Evolutionary conservation across 37 sponge, comb jelly and placozoan species (phyloP), one percentile per base, ranked within the genome.

Genomic region (Chondrilla cf. caribensis): DNA sequence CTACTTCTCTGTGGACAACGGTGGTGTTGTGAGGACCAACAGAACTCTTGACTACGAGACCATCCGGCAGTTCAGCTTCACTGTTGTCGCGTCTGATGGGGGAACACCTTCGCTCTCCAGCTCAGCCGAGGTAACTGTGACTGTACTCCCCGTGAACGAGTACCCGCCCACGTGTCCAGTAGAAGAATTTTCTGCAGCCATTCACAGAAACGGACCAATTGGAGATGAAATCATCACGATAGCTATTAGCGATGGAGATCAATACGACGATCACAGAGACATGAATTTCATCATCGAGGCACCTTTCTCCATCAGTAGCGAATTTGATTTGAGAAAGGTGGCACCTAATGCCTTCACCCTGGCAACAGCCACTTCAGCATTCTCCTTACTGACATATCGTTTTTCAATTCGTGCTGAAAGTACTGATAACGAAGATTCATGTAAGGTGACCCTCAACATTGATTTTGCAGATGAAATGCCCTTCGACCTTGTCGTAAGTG

Each of bases 1-100:
- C n/a, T 73, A 73, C 42, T 73, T 38, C 44, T 22, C 1, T 40
- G 25, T 73, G 21, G 64, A 62, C 64, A 40, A 22, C 8, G 5
- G 0, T 73, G 76, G 76, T 17, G 41, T 73, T 15, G 76, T 73
- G 21, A 15, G 24, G 22, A 22, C 40, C 21, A 18, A 37, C 7
- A 40, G 40, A 25, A 31, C 76, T 36, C n/a, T 36, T 0, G 76
- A 79, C 35, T 80, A 66, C 68, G 86, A 86, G 44, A 82, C 3
- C 31, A 35, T 79, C 21, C 17, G 2, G n/a, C 29, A 39, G 14
- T 41, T 71, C 59, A 29, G 5, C 14, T 79, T 86, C 9, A 19
- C 8, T n/a, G 54, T 86, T 14, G 38, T 51, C 32, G 86, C 81
- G 24, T 15, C 19, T 0, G 86, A 86, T 54, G 26, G 35, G 19